Evolutionary conservation across 2,797 vertebrate genomes (phyloP).

Genomic region (Esox masquinongy): DNA sequence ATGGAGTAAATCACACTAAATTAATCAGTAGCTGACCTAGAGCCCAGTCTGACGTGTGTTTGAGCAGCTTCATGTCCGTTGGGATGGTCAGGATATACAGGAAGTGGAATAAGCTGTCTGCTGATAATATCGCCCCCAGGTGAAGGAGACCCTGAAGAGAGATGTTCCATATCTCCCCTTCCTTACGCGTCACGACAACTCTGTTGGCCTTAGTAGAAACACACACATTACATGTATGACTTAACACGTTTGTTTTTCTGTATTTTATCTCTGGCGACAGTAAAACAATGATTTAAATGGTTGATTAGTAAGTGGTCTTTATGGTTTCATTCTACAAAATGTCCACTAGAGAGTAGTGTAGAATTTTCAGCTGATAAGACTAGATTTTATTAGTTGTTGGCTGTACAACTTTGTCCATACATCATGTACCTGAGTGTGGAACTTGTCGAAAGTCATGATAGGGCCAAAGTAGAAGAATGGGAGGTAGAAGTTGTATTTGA

Average conservation of each 20-base stretch:
- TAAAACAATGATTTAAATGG: neutral
- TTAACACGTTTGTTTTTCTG: too few species aligned
- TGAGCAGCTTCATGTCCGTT: slow-evolving; percentile 84
- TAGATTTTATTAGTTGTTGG: too few species aligned
- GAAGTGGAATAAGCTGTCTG: slow-evolving; percentile 92
- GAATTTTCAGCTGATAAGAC: too few species aligned
- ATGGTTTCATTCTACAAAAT: too few species aligned
- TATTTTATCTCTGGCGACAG: slow-evolving; percentile 3
- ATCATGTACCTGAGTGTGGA: slow-evolving; percentile 42
- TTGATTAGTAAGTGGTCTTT: neutral
- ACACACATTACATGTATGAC: neutral
- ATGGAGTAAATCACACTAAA: too few species aligned
- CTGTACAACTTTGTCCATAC: too few species aligned
- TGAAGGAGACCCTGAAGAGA: slow-evolving; percentile 75
- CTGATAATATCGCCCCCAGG: slow-evolving; percentile 71
- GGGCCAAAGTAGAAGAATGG: slow-evolving; percentile 98
- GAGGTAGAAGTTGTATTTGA: slow-evolving; percentile 99
- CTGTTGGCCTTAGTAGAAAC: slow-evolving; percentile 78
- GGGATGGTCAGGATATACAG: slow-evolving; percentile 96
- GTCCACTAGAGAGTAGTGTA: too few species aligned
- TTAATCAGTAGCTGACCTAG: slow-evolving; percentile 75
- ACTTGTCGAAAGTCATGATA: slow-evolving; percentile 95
- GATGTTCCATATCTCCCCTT: slow-evolving; percentile 89
- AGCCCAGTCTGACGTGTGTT: slow-evolving; percentile 87
- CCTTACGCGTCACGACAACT: slow-evolving; percentile 76